Percentiles rank a stretch among this genome's conserved stretches.
phyloP scores from a whole-genome alignment of 2,888 invertebrate species.

The Hemaris fuciformis region DNA sequence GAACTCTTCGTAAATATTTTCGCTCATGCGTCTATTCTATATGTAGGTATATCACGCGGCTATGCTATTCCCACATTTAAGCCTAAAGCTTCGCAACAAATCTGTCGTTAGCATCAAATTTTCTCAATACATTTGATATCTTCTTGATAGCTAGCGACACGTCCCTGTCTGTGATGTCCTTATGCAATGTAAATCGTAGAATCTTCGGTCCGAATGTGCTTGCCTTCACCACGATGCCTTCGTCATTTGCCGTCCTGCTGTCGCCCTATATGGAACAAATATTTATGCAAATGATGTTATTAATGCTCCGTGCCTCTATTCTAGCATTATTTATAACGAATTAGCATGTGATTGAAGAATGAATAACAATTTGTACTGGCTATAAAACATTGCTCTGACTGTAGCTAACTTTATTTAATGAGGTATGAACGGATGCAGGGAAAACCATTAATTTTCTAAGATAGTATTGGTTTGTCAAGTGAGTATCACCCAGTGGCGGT shows the following conservation, averaged over 20 bases:
- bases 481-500: too few relatives aligned
- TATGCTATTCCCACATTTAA: not conserved
- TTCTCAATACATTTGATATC: constrained; percentile 84
- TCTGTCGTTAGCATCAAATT: constrained; percentile 68
- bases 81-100: not conserved
- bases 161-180: constrained; percentile 86
- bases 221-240: constrained; percentile 81
- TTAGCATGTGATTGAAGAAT: not conserved
- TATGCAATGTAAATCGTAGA: constrained; percentile 86
- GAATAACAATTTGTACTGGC: not conserved
- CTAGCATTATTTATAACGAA: not conserved
- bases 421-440: too few relatives aligned
- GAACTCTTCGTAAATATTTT: too few relatives aligned
- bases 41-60: not conserved
- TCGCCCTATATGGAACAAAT: constrained; percentile 51
- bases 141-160: constrained; percentile 86
- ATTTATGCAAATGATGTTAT: not conserved
- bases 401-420: too few relatives aligned
- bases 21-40: not conserved
- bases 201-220: constrained; percentile 81
- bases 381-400: too few relatives aligned
- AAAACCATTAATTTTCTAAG: too few relatives aligned
- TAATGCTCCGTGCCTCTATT: not conserved
- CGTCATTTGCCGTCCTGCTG: constrained; percentile 67
- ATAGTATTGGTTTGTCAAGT: too few relatives aligned